phyloP scores from a whole-genome alignment of 2,113 vertebrate species.

The Phaethornis superciliosus region DNA sequence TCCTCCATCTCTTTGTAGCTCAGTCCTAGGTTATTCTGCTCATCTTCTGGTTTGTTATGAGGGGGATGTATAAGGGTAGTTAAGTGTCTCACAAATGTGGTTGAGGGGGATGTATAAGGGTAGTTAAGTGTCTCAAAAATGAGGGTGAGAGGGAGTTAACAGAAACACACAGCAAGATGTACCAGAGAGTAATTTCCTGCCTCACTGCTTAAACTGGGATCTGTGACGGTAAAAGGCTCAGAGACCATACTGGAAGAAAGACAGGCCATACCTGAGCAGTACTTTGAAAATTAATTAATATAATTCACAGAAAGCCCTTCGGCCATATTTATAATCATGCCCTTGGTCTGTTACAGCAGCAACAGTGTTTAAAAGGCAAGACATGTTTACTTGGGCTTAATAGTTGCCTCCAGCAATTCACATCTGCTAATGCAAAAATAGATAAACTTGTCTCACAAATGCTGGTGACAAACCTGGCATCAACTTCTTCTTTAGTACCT shows the following conservation, averaged over 20 bases:
- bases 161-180: background rate
- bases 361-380: background rate
- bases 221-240: background rate
- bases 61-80: background rate
- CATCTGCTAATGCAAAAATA: constrained; percentile 7
- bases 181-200: background rate
- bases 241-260: background rate
- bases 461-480: background rate
- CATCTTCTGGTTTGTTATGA: background rate
- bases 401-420: constrained; percentile 26
- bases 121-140: background rate
- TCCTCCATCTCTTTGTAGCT: background rate
- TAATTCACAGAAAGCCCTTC: background rate
- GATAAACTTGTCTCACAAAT: background rate
- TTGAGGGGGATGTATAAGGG: background rate
- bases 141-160: background rate
- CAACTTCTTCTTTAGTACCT: background rate
- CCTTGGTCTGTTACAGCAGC: background rate
- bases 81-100: background rate
- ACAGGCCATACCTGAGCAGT: background rate
- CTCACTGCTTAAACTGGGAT: background rate
- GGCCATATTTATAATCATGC: background rate
- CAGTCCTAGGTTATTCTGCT: background rate
- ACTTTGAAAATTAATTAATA: background rate
- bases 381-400: background rate